Base-by-base conservation (phyloP, 2,113 vertebrate genomes). In the Halichoeres trimaculatus region DNA sequence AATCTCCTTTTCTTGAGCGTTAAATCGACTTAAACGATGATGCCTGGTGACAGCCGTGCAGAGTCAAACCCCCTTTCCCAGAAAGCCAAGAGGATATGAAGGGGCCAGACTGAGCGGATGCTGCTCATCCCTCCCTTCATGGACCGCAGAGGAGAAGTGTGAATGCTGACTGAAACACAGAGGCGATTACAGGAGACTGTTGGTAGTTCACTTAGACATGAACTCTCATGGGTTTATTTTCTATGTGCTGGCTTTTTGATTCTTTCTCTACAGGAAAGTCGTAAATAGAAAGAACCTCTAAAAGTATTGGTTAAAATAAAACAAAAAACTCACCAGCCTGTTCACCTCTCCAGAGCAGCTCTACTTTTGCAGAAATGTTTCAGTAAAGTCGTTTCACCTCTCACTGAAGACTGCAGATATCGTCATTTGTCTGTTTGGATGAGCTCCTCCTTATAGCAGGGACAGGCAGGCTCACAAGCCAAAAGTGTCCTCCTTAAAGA, bases 1-100 rank as follows among this genome's bases (percentile, higher is more conserved):
- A 90, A 90, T 88, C 75, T 74, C 66, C 83, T 80, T 86, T 85
- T 84, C 83, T 78, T 47, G 17, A 73, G 83, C 66, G 48, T 86
- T 90, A 88, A 89, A 91, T 91, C 85, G 85, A 80, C 85, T 86
- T 78, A 87, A 88, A 87, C 76, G 83, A 82, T 89, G 89, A 92
- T 88, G 79, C 76, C 64, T 52, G 65, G 80, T 88, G 92, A 92
- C 91, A 91, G 84, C 62, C 87, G 57, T 80, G 78, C 72, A 51
- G 54, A 89, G 87, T 84, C 76, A 73, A 84, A 83, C 55, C 76
- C 79, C 73, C 66, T 73, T 63, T 67, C 61, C 38, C 65, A 61
- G 78, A 90, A 76, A 74, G 78, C 82, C 85, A 85, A 83, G 79
- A 88, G 77, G 78, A 89, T 85, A 70, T 58, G 80, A 85, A 74